A percentile compares a stretch with the other conserved stretches of the same genome.
Conservation (phyloP, 2,888 invertebrate genomes). For the Athrips mouffetella region DNA sequence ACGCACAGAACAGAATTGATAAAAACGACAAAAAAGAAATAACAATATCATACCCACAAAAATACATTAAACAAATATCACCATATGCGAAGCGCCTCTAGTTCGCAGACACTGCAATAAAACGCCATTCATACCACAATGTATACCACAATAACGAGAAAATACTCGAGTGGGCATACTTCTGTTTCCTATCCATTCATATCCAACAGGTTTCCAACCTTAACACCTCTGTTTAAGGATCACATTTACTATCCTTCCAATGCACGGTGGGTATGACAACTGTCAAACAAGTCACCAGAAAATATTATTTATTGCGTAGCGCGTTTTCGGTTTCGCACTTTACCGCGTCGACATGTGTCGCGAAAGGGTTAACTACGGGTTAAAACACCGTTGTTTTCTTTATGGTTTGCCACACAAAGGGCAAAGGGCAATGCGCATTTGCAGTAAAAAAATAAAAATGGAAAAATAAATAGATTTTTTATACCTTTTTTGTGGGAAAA, state of each 20-base stretch:
- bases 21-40: slow-evolving; percentile 16
- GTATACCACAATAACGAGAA: slow-evolving; percentile 28
- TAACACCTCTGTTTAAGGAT: neutral
- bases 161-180: slow-evolving; percentile 31
- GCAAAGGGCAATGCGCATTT: slow-evolving; percentile 37
- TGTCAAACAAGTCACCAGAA: slow-evolving; percentile 11
- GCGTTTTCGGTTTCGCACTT: slow-evolving; percentile 44
- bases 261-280: slow-evolving; percentile 9
- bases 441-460: slow-evolving; percentile 25
- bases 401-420: slow-evolving; percentile 53
- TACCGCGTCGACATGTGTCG: slow-evolving; percentile 52
- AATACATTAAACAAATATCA: slow-evolving; percentile 45
- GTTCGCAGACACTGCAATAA: slow-evolving; percentile 57
- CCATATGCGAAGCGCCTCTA: slow-evolving; percentile 56
- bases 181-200: slow-evolving; percentile 15
- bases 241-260: neutral
- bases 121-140: slow-evolving; percentile 51
- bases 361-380: slow-evolving; percentile 62
- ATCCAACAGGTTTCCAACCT: neutral
- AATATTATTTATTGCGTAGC: slow-evolving; percentile 20
- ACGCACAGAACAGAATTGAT: neutral
- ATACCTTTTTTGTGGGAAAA: slow-evolving; percentile 48
- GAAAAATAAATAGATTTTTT: slow-evolving; percentile 28
- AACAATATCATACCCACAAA: slow-evolving; percentile 30
- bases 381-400: slow-evolving; percentile 65